Base-by-base conservation (phyloP, 2,797 vertebrate species). In the Columba guinea region DNA sequence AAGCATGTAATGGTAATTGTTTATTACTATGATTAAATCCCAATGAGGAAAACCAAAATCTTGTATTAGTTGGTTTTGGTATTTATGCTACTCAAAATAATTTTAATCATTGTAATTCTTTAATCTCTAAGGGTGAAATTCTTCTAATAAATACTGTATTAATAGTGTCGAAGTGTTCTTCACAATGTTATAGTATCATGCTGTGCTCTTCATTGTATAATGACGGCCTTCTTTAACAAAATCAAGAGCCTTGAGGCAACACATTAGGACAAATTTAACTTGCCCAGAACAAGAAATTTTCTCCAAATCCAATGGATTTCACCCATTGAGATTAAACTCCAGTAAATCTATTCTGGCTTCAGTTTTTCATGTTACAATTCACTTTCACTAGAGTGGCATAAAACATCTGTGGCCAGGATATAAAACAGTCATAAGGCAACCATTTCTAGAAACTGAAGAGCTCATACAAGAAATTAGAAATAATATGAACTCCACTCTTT, bases 21-120 rank as follows among this genome's bases (percentile, higher is more conserved):
- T 94, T 64, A 95, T 87, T 89, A 86, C 70, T 51, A 67, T 79
- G 49, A 94, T 67, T 92, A 93, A 95, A 94, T 81, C 44, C 49
- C 44, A 58, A 79, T 58, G 60, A 78, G 46, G 5, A 65, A 77
- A 93, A 88, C 1, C 17, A 86, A 93, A 77, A 81, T 41, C 94
- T 49, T 91, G 67, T 37, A 91, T 87, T 88, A 73, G 22, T 26
- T 95, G 79, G 71, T 37, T 56, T 26, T 37, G 10, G 9, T 56
- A 90, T 81, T 94, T 77, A 46, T 32, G 24, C 76, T 90, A 35
- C 26, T 84, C 7, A 84, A 73, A 94, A 87, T n/a, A 53, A 70
- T 37, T 84, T 92, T 78, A 91, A 73, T 94, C 28, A 71, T 48
- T 60, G 39, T 49, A 60, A 65, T 68, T 88, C 16, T 58, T 88